Evolutionary conservation across 2,888 invertebrate genomes (phyloP).

Genomic region (Orthosia gothica): DNA sequence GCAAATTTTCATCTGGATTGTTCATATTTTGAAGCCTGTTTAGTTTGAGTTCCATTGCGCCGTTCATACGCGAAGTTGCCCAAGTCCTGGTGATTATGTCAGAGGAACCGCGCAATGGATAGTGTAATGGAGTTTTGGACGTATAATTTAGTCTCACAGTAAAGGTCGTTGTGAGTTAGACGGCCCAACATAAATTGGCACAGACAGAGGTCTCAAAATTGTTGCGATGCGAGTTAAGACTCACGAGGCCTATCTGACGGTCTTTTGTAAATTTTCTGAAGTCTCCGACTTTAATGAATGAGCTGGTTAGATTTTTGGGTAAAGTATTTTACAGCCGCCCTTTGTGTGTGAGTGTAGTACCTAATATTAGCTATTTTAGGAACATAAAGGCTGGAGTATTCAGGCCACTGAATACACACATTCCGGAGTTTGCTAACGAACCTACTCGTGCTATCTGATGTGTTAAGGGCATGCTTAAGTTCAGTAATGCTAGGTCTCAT

Average conservation of each 20-base stretch:
- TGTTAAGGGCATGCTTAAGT: constrained; percentile 20
- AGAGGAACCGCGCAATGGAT: constrained; percentile 16
- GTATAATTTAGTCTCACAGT: background rate
- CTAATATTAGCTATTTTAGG: constrained; percentile 36
- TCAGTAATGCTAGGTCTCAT: constrained; percentile 1
- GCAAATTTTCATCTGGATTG: constrained; percentile 36
- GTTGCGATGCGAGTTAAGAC: constrained; percentile 27
- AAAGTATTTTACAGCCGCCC: constrained; percentile 8
- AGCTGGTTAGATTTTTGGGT: constrained; percentile 2
- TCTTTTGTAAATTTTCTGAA: constrained; percentile 23
- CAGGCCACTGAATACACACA: constrained; percentile 40
- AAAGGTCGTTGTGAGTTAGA: constrained; percentile 13
- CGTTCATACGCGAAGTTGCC: background rate
- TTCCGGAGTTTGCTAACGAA: constrained; percentile 17
- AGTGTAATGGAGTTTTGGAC: background rate
- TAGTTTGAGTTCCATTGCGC: constrained; percentile 4
- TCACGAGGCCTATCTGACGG: constrained; percentile 3
- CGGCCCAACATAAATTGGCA: constrained; percentile 41
- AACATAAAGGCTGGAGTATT: constrained; percentile 37
- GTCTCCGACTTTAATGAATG: constrained; percentile 27
- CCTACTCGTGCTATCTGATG: constrained; percentile 4
- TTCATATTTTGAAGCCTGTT: background rate
- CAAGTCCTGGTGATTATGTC: no score
- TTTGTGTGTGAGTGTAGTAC: constrained; percentile 20
- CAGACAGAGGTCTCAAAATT: constrained; percentile 43